A percentile compares a stretch with the other conserved stretches of the same genome.
phyloP scores from a whole-genome alignment of 2,113 vertebrate genomes.

The Pseudois nayaur region DNA sequence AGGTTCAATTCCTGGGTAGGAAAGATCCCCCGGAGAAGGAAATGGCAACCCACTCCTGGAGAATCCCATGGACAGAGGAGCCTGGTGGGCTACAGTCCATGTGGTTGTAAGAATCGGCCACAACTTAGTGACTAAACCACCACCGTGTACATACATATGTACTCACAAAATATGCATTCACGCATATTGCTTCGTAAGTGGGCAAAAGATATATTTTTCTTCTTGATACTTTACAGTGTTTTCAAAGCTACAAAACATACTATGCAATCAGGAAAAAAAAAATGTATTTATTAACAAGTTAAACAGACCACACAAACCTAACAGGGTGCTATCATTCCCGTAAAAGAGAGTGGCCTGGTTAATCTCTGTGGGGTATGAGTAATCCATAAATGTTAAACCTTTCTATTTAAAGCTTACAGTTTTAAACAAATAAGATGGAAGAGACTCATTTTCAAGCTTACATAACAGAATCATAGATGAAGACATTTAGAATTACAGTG shows the following conservation, averaged over 20 bases:
- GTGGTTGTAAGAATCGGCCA: background rate
- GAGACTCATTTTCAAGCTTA: background rate
- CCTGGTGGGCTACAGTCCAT: background rate
- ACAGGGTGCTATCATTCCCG: background rate
- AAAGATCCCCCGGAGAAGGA: background rate
- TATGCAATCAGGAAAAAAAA: background rate
- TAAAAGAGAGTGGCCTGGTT: background rate
- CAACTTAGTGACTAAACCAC: background rate
- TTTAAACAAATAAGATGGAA: conserved; percentile 26
- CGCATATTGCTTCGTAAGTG: background rate
- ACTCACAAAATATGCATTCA: background rate
- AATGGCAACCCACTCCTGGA: background rate
- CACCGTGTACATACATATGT: background rate
- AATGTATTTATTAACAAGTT: background rate
- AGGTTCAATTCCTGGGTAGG: background rate
- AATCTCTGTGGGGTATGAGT: background rate
- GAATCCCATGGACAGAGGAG: background rate
- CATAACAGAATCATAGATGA: background rate
- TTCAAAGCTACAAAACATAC: conserved; percentile 23
- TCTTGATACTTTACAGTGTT: background rate
- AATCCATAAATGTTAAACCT: background rate
- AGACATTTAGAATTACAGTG: background rate
- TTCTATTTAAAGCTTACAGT: background rate
- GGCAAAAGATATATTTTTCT: background rate
- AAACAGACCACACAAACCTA: background rate